A percentile compares a stretch with the other conserved stretches of the same genome.
Conservation (phyloP, 2,113 vertebrate genomes). For the Pomatostomus ruficeps region DNA sequence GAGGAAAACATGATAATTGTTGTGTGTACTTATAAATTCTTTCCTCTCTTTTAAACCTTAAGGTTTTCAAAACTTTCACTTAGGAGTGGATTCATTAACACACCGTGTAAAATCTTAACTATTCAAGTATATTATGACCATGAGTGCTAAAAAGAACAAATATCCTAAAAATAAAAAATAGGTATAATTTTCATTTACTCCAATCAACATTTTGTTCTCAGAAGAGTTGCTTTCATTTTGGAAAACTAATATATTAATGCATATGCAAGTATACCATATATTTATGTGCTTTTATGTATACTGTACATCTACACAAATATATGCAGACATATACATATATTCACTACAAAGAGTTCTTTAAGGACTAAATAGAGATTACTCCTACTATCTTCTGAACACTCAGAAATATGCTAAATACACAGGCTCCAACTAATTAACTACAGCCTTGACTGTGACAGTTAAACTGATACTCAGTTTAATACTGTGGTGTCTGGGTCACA, state of each 20-base stretch:
- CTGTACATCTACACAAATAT: background rate
- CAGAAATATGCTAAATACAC: background rate
- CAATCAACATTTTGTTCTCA: background rate
- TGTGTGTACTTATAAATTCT: slow-evolving; percentile 30
- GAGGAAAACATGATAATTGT: slow-evolving; percentile 38
- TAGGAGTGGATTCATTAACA: slow-evolving; percentile 8
- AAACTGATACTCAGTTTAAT: background rate
- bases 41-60: slow-evolving; percentile 26
- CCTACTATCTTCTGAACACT: background rate
- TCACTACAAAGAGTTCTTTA: background rate
- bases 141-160: background rate
- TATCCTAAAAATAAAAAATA: background rate
- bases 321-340: background rate
- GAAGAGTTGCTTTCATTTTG: background rate
- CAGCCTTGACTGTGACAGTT: background rate
- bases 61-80: slow-evolving; percentile 28
- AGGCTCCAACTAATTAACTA: background rate
- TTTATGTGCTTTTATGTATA: background rate
- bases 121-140: background rate
- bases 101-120: background rate
- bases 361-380: background rate
- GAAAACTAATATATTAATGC: background rate
- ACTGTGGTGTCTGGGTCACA: background rate
- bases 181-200: background rate
- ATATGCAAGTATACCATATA: background rate